A percentile compares a stretch with the other conserved stretches of the same genome.
Evolutionary conservation across 2,888 invertebrate genomes (phyloP).

Genomic region (Rugalucina vietnamica): DNA sequence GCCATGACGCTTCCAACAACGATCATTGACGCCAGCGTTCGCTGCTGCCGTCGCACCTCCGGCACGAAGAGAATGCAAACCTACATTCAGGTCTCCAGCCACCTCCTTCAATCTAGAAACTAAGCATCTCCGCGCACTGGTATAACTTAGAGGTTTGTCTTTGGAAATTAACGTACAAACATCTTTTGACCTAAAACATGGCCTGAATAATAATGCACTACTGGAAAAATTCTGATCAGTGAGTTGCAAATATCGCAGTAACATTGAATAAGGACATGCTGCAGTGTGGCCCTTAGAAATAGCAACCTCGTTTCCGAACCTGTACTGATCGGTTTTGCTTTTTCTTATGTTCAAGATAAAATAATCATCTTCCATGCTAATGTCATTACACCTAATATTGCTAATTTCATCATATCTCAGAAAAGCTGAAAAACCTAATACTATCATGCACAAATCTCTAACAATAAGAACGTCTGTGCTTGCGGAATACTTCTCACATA

Average conservation of each 20-base stretch:
- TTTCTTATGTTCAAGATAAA: slow-evolving; percentile 37
- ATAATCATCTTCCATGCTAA: slow-evolving; percentile 31
- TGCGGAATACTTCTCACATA: slow-evolving; percentile 28
- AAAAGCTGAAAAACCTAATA: slow-evolving; percentile 41
- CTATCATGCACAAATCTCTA: slow-evolving; percentile 47
- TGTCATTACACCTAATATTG: slow-evolving; percentile 36
- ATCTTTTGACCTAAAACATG: slow-evolving; percentile 38
- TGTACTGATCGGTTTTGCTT: slow-evolving; percentile 62
- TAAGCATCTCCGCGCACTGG: slow-evolving; percentile 46
- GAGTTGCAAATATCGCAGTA: slow-evolving; percentile 34
- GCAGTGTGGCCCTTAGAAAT: slow-evolving; percentile 47
- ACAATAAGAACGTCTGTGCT: slow-evolving; percentile 26
- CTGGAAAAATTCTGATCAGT: not conserved
- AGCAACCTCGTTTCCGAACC: slow-evolving; percentile 38
- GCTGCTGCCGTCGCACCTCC: slow-evolving; percentile 55
- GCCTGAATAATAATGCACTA: slow-evolving; percentile 44
- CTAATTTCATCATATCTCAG: slow-evolving; percentile 35
- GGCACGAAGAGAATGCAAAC: slow-evolving; percentile 51
- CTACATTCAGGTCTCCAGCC: slow-evolving; percentile 33
- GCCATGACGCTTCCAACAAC: slow-evolving; percentile 34
- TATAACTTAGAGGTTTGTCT: slow-evolving; percentile 56
- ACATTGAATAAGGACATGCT: slow-evolving; percentile 56
- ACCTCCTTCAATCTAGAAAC: slow-evolving; percentile 32
- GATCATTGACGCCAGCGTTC: slow-evolving; percentile 41
- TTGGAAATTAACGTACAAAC: slow-evolving; percentile 42